phyloP scores from a whole-genome alignment of 2,797 vertebrate species.

The Lepus townsendii region DNA sequence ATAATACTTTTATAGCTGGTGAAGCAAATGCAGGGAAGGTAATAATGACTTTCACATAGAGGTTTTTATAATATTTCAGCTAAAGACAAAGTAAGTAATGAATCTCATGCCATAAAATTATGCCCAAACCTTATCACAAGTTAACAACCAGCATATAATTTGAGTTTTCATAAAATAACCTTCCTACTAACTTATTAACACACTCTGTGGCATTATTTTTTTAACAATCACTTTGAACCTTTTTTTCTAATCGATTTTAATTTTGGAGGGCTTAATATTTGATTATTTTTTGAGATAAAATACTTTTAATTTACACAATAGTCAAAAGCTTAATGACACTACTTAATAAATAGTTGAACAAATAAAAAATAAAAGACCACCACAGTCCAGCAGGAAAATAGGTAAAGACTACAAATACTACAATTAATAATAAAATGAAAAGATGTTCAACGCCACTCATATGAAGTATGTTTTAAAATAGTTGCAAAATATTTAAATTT shows the following conservation, averaged over 20 bases:
- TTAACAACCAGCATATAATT: conserved; percentile 76
- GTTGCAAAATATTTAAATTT: too few species aligned
- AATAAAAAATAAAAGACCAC: too few species aligned
- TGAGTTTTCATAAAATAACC: conserved; percentile 78
- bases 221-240: neutral
- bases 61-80: conserved; percentile 62
- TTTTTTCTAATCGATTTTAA: neutral
- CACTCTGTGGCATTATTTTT: conserved; percentile 75
- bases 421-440: too few species aligned
- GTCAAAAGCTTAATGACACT: too few species aligned
- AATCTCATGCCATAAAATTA: conserved; percentile 65
- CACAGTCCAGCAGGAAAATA: too few species aligned
- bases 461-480: too few species aligned
- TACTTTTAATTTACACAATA: too few species aligned
- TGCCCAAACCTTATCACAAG: conserved; percentile 73
- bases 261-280: too few species aligned
- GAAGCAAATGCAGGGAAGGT: conserved; percentile 54
- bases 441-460: too few species aligned
- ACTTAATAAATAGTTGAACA: too few species aligned
- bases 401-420: too few species aligned
- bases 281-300: too few species aligned
- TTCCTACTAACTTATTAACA: conserved; percentile 76
- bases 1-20: conserved; percentile 47
- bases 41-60: conserved; percentile 40
- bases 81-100: conserved; percentile 57